phyloP scores from a whole-genome alignment of 2,113 vertebrate species.

The Etia nguti region DNA sequence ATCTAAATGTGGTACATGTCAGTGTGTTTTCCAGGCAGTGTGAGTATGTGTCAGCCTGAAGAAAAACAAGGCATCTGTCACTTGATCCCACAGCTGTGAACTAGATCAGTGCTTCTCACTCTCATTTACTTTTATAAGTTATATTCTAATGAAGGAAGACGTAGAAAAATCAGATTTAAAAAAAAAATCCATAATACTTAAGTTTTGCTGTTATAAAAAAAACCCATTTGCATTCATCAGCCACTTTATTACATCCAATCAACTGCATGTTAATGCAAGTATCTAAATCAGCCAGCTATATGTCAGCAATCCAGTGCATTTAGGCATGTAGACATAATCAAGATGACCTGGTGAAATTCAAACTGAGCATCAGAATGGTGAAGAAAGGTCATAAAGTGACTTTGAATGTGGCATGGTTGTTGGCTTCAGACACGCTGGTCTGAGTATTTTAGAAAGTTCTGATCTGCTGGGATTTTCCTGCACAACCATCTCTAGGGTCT shows the following conservation, averaged over 20 bases:
- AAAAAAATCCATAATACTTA: too few relatives aligned
- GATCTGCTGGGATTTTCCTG: not conserved
- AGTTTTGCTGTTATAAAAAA: not conserved
- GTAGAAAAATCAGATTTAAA: not conserved
- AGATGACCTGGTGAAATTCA: not conserved
- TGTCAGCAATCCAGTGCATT: not conserved
- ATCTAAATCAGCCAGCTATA: not conserved
- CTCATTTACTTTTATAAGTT: not conserved
- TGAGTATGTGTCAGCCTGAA: not conserved
- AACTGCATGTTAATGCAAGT: not conserved
- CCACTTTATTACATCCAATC: not conserved
- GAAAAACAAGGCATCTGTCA: constrained; percentile 32
- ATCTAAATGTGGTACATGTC: not conserved
- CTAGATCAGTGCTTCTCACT: not conserved
- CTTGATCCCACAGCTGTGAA: constrained; percentile 35
- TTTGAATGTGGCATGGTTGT: not conserved
- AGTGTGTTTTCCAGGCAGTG: not conserved
- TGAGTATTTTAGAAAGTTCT: not conserved
- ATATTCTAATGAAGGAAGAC: not conserved
- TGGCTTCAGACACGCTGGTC: not conserved
- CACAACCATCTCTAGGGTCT: not conserved
- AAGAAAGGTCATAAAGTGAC: not conserved
- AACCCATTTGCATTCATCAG: accelerated
- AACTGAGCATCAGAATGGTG: not conserved
- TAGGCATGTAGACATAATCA: not conserved